phyloP scores from a whole-genome alignment of 2,888 invertebrate genomes.

The Holacanthella duospinosa region DNA sequence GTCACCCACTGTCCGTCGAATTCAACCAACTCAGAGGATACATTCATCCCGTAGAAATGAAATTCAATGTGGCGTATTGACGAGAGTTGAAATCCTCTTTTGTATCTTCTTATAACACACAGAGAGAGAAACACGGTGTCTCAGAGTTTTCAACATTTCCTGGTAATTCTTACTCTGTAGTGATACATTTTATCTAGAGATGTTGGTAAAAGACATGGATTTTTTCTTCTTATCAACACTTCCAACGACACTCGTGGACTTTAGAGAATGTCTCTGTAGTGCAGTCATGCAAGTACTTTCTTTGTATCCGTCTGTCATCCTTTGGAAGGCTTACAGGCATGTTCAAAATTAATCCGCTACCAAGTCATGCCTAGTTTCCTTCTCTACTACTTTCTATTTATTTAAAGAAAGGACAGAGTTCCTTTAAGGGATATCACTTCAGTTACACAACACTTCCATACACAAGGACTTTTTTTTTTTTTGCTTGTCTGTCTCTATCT shows the following conservation, averaged over 20 bases:
- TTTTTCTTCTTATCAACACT: too few relatives aligned
- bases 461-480: neutral
- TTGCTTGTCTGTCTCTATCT: too few relatives aligned
- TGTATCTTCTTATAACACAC: too few relatives aligned
- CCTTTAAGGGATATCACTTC: neutral
- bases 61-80: slow-evolving; percentile 4
- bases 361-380: neutral
- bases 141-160: too few relatives aligned
- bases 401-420: neutral
- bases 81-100: neutral
- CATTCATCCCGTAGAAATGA: neutral
- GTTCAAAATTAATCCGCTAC: slow-evolving; percentile 17
- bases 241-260: too few relatives aligned
- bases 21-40: neutral
- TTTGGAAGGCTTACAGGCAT: slow-evolving; percentile 13
- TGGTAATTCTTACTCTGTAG: too few relatives aligned
- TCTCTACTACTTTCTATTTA: neutral
- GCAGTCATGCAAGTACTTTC: neutral
- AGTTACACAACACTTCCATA: neutral
- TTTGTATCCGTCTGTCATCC: slow-evolving; percentile 19
- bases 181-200: too few relatives aligned
- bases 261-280: too few relatives aligned
- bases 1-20: neutral
- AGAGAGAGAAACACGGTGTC: too few relatives aligned
- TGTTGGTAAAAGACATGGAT: too few relatives aligned